Conservation (phyloP, 2,797 vertebrate genomes). For the Calcarius lapponicus region DNA sequence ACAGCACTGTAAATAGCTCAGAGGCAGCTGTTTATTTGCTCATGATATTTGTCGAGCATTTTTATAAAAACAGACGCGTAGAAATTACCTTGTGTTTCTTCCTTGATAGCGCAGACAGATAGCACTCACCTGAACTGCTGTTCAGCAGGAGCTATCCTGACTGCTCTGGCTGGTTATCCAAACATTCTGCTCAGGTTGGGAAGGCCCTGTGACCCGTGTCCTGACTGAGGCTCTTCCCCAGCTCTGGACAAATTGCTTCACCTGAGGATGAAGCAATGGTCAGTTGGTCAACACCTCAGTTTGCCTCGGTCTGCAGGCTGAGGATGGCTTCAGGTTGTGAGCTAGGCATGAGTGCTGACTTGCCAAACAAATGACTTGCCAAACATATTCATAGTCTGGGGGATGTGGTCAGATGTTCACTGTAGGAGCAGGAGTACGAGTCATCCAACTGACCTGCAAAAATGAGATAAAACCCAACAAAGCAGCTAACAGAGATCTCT, state of each 20-base stretch:
- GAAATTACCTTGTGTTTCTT: not conserved
- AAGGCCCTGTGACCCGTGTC: not conserved
- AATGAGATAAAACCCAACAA: not conserved
- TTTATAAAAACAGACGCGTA: not conserved
- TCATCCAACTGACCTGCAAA: not conserved
- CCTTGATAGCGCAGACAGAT: not conserved
- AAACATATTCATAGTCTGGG: not conserved
- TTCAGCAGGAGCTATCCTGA: not conserved
- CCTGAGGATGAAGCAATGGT: not conserved
- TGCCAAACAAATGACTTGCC: not conserved
- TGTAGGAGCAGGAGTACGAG: not conserved
- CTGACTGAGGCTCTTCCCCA: not conserved
- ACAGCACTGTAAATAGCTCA: slow-evolving; percentile 51
- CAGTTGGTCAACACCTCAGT: not conserved
- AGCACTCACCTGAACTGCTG: not conserved
- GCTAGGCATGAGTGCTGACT: not conserved
- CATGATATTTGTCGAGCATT: slow-evolving; percentile 20
- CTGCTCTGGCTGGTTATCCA: not conserved
- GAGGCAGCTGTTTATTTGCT: slow-evolving; percentile 57
- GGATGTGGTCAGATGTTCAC: not conserved
- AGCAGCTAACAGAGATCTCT: not conserved
- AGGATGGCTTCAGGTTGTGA: not conserved
- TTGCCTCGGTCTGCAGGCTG: not conserved
- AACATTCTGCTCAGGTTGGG: not conserved
- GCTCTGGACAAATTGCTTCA: slow-evolving; percentile 1